These are phyloP conservation scores for Pristiophorus japonicus DNA, from an alignment of 2,113 vertebrate species.

Conservation along the genomic window DNA sequence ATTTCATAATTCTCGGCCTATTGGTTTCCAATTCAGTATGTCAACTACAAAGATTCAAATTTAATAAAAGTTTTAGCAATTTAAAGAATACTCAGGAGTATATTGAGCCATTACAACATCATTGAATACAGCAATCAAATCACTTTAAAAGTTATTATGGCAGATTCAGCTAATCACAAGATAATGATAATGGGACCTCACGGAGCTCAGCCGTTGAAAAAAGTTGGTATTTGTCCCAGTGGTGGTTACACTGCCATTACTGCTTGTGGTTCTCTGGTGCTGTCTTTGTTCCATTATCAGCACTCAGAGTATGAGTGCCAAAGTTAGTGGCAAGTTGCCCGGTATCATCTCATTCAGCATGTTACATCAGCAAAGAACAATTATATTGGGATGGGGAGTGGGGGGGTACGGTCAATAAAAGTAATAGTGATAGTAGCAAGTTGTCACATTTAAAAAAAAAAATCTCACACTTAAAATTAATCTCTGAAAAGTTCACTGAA, in stretches of 20 bases:
- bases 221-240: background rate
- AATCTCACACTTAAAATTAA: background rate
- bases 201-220: background rate
- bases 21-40: background rate
- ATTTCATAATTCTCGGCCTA: background rate
- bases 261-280: background rate
- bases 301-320: background rate
- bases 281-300: background rate
- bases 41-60: background rate
- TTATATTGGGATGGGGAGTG: background rate
- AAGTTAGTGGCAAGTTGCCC: background rate
- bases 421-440: background rate
- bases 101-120: background rate
- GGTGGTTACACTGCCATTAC: background rate
- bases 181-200: conserved; percentile 14
- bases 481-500: background rate
- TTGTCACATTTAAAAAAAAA: background rate
- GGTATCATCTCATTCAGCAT: background rate
- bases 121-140: background rate
- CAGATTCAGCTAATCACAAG: background rate
- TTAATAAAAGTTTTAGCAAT: background rate
- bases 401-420: background rate
- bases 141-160: background rate
- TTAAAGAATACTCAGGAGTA: background rate
- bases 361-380: background rate